Base-by-base conservation (phyloP, 2,113 vertebrate genomes). In the Prochilodus magdalenae region DNA sequence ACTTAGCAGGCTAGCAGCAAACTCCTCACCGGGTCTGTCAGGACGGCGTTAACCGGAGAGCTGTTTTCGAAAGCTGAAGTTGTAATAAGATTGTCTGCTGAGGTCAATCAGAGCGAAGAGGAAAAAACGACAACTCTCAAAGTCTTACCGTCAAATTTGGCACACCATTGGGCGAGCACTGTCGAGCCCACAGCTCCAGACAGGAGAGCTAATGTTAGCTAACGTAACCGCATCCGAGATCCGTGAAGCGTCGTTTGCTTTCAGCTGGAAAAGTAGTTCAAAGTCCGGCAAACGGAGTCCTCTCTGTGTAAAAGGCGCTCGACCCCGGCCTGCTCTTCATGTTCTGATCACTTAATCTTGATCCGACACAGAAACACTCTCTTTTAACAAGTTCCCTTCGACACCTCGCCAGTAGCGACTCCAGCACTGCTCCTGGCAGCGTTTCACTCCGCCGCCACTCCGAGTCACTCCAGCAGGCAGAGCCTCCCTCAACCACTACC, bases 101-200 rank as follows among this genome's bases (percentile, higher is more conserved):
- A 63, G 4, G 3, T 6, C 49, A 18, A 5, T 63, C 14, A 20
- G n/a, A 4, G 12, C 14, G n/a, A n/a, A 67, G 51, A 67, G 1
- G 27, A 2, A 47, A 26, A 16, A 44, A 49, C 12, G 12, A 10
- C 18, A 27, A 1, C 36, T 63, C 16, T 18, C 15, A 29, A 66
- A 29, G 18, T 33, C 66, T 79, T 70, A 79, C 77, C 66, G 67
- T 70, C 11, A 69, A 57, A 12, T 70, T 70, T 36, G 30, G 65
- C 29, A 57, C 57, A 70, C 24, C 29, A 40, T n/a, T 47, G 16
- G 40, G 51, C 36, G n/a, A 70, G 14, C 33, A 44, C 8, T 69
- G 70, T 71, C 20, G 49, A 71, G 11, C 66, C 66, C n/a, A 20
- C 24, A 51, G 70, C 14, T 51, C 24, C 70, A 20, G 6, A 72